A percentile compares a stretch with the other conserved stretches of the same genome.
Evolutionary conservation across 2,113 vertebrate species (phyloP).

Genomic region (Mormyrus iriodes): DNA sequence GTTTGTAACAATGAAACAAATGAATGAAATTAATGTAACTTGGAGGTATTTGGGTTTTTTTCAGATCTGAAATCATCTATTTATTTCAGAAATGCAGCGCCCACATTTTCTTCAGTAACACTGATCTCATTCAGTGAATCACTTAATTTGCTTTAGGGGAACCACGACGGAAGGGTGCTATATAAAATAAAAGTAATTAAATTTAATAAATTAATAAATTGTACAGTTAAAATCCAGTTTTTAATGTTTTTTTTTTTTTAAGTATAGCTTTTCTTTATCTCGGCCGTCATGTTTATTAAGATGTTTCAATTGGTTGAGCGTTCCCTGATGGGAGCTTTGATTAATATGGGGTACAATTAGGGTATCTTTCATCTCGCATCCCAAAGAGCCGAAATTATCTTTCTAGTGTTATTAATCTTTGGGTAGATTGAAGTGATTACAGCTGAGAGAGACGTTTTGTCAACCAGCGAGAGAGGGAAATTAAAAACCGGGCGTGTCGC

Average conservation of each 20-base stretch:
- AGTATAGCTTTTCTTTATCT: conserved; percentile 4
- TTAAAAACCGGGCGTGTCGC: neutral
- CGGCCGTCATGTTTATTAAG: conserved; percentile 1
- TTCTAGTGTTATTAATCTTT: conserved; percentile 14
- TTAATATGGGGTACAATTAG: conserved; percentile 12
- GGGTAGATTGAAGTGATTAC: conserved; percentile 15
- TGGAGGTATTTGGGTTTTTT: neutral
- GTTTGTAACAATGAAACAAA: neutral
- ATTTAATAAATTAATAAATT: conserved; percentile 3
- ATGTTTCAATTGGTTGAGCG: conserved; percentile 4
- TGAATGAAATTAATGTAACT: conserved; percentile 32
- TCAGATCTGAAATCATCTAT: neutral
- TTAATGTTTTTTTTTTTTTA: neutral
- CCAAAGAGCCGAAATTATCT: conserved; percentile 12
- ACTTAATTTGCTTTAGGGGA: conserved; percentile 5
- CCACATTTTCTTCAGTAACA: neutral
- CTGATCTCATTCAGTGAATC: neutral
- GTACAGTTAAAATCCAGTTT: neutral
- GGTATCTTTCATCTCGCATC: conserved; percentile 12
- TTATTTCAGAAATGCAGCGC: neutral
- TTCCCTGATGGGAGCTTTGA: neutral
- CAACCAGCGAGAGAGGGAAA: neutral
- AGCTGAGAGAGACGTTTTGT: conserved; percentile 8
- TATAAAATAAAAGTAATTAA: conserved; percentile 1
- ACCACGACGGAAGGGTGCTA: neutral